Evolutionary conservation across 2,113 vertebrate species (phyloP), one percentile per base, ranked within the genome.

Genomic region (Cisticola juncidis): DNA sequence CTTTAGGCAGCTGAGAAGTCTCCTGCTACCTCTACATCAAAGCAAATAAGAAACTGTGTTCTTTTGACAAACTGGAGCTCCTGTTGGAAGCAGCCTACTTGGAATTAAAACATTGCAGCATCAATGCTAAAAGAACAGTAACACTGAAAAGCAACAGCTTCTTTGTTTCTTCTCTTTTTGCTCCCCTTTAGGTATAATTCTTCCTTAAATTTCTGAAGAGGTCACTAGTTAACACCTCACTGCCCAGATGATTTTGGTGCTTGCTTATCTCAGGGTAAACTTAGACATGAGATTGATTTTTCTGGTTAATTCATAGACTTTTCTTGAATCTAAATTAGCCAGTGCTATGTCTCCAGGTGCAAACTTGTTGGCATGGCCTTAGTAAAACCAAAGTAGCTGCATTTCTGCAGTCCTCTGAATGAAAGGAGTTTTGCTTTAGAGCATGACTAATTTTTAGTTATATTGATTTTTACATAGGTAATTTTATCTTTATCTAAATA

Each of bases 261-360:
- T 64, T 62, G 16, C 29, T 87, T 48, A 35, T 25, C 57, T 64
- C 9, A 25, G 56, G 24, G 56, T 16, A 23, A 71, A 26, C 16
- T 8, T 6, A 25, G 40, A 65, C 24, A 47, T 7, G 5, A 31
- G 76, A 48, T 4, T 10, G 20, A n/a, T 80, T 93, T 91, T 84
- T 50, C 36, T 40, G 14, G 13, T 70, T 70, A 31, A 22, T 61
- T 42, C 7, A 14, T 31, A 4, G 54, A 5, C 14, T 73, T 69
- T n/a, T 50, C 25, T 50, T 35, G 33, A 58, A 18, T 45, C 11
- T 58, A 21, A 61, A 42, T 47, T 29, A 35, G 44, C 5, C 33
- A 21, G 0, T 58, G 7, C 33, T 58, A 47, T 3, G 8, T 74
- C 5, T 81, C 14, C 18, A 29, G 7, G 4, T 24, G 4, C 25